Conservation (phyloP, 2,888 invertebrate genomes). For the Drosophila nr. fundita region DNA sequence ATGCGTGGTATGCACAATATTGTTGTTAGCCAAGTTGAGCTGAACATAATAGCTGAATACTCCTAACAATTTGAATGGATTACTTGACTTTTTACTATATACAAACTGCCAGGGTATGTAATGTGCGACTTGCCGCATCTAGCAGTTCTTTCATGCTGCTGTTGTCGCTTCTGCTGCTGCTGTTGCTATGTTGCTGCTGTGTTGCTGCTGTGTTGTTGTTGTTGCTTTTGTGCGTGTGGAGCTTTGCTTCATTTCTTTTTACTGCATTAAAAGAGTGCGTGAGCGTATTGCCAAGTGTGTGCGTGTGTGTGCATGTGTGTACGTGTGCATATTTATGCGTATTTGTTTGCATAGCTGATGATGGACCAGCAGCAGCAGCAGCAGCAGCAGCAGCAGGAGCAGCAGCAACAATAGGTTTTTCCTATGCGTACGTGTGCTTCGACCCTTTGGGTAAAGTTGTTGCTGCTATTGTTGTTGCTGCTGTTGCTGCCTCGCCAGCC, state of each 20-base stretch:
- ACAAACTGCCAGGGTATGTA: neutral
- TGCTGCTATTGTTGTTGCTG: conserved; percentile 15
- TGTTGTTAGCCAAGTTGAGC: neutral
- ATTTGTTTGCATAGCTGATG: conserved; percentile 82
- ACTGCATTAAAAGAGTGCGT: conserved; percentile 63
- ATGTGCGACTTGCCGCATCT: neutral
- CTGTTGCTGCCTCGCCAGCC: conserved; percentile 22
- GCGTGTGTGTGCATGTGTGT: conserved; percentile 20
- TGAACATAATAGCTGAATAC: neutral
- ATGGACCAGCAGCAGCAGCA: conserved; percentile 54
- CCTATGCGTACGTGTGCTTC: conserved; percentile 63
- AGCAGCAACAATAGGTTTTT: conserved; percentile 22
- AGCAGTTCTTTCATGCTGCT: neutral
- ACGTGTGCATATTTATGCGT: conserved; percentile 80
- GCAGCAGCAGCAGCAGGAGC: conserved; percentile 37
- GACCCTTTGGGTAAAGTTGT: conserved; percentile 37
- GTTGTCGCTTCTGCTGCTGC: conserved; percentile 29
- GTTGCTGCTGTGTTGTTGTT: conserved; percentile 27
- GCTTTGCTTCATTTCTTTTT: conserved; percentile 36
- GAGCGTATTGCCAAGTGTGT: conserved; percentile 40
- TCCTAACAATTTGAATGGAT: neutral
- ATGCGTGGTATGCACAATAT: neutral
- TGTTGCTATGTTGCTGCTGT: conserved; percentile 27
- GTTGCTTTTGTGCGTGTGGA: conserved; percentile 48
- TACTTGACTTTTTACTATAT: too few relatives aligned